Evolutionary conservation across 2,113 vertebrate species (phyloP).

Genomic region (Dicentrarchus labrax): DNA sequence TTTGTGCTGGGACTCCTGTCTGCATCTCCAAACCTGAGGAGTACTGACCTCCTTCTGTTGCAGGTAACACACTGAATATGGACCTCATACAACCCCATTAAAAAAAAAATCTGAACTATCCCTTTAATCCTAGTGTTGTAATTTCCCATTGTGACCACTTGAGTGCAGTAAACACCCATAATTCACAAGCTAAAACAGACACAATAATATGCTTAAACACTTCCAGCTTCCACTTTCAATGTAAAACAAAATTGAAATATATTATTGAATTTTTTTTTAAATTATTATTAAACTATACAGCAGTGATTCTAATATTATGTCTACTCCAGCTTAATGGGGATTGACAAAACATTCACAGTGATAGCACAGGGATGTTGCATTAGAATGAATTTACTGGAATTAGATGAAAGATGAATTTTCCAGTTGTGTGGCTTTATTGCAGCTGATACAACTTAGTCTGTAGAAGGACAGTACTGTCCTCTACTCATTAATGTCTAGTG

Average conservation of each 20-base stretch:
- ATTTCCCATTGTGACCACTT: background rate
- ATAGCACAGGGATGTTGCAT: background rate
- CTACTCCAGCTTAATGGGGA: background rate
- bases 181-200: too few species aligned
- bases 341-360: background rate
- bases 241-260: background rate
- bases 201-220: background rate
- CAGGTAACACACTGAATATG: too few species aligned
- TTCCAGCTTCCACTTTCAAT: background rate
- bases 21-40: too few species aligned
- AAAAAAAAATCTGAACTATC: too few species aligned
- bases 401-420: background rate
- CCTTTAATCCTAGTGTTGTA: slow-evolving; percentile 1
- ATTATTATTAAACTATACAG: background rate
- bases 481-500: background rate
- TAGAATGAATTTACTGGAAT: background rate
- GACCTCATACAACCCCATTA: too few species aligned
- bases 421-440: background rate
- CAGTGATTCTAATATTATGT: background rate
- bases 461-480: background rate
- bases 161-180: slow-evolving; percentile 22
- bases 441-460: background rate
- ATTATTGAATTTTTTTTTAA: too few species aligned
- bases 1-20: too few species aligned
- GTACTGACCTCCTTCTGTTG: background rate